Percentiles rank a stretch among this genome's conserved stretches.
phyloP scores from a whole-genome alignment of 2,113 vertebrate species.

The Hemiscyllium ocellatum region DNA sequence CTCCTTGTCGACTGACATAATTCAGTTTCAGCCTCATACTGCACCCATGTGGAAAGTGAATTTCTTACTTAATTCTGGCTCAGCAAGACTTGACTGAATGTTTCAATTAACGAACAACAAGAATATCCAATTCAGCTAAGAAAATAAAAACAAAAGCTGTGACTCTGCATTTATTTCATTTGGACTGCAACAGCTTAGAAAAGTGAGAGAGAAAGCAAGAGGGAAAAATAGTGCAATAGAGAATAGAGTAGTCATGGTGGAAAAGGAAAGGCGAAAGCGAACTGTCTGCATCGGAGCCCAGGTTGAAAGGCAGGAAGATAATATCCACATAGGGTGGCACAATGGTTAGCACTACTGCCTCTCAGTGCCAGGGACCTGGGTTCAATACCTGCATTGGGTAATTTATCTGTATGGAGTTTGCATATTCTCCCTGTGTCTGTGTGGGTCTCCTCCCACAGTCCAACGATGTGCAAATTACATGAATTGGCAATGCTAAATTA shows the following conservation, averaged over 20 bases:
- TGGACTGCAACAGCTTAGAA: not conserved
- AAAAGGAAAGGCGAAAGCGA: not conserved
- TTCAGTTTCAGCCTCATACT: conserved; percentile 27
- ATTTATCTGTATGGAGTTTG: too few species aligned
- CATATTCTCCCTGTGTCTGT: too few species aligned
- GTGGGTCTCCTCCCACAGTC: too few species aligned
- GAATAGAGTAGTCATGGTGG: not conserved
- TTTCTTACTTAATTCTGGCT: not conserved
- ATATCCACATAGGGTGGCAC: not conserved
- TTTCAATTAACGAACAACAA: not conserved
- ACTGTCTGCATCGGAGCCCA: not conserved
- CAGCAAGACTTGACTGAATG: conserved; percentile 1
- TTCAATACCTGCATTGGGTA: too few species aligned
- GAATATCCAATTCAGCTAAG: not conserved
- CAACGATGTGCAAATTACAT: too few species aligned
- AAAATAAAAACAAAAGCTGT: not conserved
- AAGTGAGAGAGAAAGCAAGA: not conserved
- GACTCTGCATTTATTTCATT: not conserved
- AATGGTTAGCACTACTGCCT: too few species aligned
- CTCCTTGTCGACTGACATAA: not conserved
- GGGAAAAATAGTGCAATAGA: not conserved
- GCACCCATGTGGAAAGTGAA: conserved; percentile 29
- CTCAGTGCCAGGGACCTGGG: too few species aligned
- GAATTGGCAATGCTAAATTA: too few species aligned
- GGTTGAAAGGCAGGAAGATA: not conserved